phyloP scores from a whole-genome alignment of 2,797 vertebrate species.

The Galagoides demidoff region DNA sequence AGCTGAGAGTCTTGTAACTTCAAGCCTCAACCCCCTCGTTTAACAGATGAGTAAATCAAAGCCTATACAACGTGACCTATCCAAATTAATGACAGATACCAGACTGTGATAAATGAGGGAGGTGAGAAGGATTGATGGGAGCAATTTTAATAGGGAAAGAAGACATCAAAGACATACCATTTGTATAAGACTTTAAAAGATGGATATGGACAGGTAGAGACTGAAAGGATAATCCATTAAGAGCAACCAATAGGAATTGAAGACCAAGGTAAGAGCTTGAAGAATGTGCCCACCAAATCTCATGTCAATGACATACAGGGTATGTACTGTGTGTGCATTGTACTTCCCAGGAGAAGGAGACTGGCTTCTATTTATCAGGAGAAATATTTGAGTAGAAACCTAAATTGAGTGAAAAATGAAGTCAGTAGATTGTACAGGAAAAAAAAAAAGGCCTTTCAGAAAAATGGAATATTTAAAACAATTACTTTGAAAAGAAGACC shows the following conservation, averaged over 20 bases:
- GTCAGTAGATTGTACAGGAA: not conserved
- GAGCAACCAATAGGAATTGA: not conserved
- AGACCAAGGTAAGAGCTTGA: not conserved
- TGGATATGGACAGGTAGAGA: not conserved
- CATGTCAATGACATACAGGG: not conserved
- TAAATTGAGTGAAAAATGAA: not conserved
- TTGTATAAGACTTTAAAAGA: not conserved
- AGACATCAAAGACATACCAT: not conserved
- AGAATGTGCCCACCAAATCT: not conserved
- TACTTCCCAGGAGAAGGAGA: not conserved
- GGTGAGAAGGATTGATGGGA: not conserved
- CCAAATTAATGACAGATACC: not conserved
- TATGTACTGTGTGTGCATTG: not conserved
- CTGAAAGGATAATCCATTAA: not conserved
- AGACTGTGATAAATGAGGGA: not conserved
- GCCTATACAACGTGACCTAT: not conserved
- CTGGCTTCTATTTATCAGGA: not conserved
- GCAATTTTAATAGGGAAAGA: not conserved
- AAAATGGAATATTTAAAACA: not conserved
- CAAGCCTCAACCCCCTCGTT: not conserved
- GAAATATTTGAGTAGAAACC: not conserved
- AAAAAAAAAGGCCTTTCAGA: not conserved
- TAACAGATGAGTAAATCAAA: conserved; percentile 7
- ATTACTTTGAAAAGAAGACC: not conserved
- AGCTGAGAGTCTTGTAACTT: not conserved